phyloP scores from a whole-genome alignment of 2,113 vertebrate genomes.

The Pao palembangensis region DNA sequence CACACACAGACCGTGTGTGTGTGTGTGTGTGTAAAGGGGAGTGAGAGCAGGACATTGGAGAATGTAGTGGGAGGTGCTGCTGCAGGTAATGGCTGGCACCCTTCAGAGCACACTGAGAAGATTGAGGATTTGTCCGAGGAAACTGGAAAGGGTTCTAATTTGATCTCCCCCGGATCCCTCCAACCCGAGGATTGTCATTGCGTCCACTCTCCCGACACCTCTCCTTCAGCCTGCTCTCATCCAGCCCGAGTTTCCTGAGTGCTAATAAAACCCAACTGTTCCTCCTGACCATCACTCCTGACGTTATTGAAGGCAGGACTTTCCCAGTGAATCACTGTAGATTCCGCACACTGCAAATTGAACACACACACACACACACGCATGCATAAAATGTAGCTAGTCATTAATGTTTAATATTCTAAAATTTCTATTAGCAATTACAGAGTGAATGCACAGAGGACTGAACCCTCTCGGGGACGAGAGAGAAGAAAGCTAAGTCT shows the following conservation, averaged over 20 bases:
- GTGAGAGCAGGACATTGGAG: slow-evolving; percentile 26
- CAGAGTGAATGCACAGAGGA: slow-evolving; percentile 56
- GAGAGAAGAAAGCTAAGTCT: slow-evolving; percentile 50
- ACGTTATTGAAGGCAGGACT: slow-evolving; percentile 64
- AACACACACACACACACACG: neutral
- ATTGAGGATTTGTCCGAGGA: slow-evolving; percentile 32
- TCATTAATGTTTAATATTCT: slow-evolving; percentile 59
- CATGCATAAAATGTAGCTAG: slow-evolving; percentile 4
- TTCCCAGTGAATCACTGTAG: slow-evolving; percentile 62
- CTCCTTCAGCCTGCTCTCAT: slow-evolving; percentile 9
- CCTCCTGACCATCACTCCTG: slow-evolving; percentile 66
- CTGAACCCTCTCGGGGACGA: slow-evolving; percentile 43
- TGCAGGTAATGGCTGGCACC: slow-evolving; percentile 38
- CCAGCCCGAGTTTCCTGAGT: slow-evolving; percentile 14
- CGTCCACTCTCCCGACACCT: neutral
- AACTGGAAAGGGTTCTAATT: slow-evolving; percentile 38
- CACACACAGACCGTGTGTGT: neutral
- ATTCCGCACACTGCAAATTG: too few relatives aligned
- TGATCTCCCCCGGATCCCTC: slow-evolving; percentile 30
- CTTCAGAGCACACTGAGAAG: slow-evolving; percentile 29
- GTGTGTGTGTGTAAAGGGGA: slow-evolving; percentile 19
- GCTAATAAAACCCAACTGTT: slow-evolving; percentile 43
- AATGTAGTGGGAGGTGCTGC: slow-evolving; percentile 41
- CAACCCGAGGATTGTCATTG: neutral
- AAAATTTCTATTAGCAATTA: slow-evolving; percentile 63